Evolutionary conservation across 1,140 invertebrate species (phyloP).

Genomic region (Samia ricini): DNA sequence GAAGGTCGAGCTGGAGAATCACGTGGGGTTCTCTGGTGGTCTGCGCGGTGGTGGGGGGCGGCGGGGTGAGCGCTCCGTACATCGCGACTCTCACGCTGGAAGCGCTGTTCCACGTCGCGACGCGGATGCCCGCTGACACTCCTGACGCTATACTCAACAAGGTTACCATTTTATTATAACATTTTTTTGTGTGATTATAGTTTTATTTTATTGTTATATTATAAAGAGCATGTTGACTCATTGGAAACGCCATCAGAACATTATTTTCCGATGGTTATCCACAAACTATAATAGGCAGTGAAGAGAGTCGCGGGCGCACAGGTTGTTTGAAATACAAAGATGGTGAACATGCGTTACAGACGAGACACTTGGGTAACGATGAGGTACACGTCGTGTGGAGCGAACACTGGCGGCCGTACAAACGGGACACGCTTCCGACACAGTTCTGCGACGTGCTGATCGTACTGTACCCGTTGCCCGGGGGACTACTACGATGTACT

Average conservation of each 20-base stretch:
- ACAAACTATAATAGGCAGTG: too few relatives aligned
- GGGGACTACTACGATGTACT: constrained; percentile 89
- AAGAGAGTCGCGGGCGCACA: too few relatives aligned
- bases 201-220: too few relatives aligned
- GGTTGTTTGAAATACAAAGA: neutral
- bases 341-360: constrained; percentile 75
- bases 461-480: constrained; percentile 95
- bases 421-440: constrained; percentile 97
- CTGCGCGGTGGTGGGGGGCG: constrained; percentile 92
- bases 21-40: constrained; percentile 97
- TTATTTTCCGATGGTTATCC: too few relatives aligned
- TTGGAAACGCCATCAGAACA: too few relatives aligned
- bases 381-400: constrained; percentile 99
- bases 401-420: constrained; percentile 96
- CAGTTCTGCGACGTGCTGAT: constrained; percentile 99
- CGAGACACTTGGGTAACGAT: constrained; percentile 97
- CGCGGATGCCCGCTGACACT: constrained; percentile 94
- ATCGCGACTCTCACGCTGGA: constrained; percentile 96
- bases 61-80: constrained; percentile 96
- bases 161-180: constrained; percentile 53
- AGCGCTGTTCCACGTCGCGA: constrained; percentile 98
- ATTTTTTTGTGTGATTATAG: neutral
- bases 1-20: constrained; percentile 93
- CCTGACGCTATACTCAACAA: constrained; percentile 94
- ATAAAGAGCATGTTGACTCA: too few relatives aligned